phyloP scores from a whole-genome alignment of 2,888 invertebrate genomes.

The Tanytarsus gracilentus region DNA sequence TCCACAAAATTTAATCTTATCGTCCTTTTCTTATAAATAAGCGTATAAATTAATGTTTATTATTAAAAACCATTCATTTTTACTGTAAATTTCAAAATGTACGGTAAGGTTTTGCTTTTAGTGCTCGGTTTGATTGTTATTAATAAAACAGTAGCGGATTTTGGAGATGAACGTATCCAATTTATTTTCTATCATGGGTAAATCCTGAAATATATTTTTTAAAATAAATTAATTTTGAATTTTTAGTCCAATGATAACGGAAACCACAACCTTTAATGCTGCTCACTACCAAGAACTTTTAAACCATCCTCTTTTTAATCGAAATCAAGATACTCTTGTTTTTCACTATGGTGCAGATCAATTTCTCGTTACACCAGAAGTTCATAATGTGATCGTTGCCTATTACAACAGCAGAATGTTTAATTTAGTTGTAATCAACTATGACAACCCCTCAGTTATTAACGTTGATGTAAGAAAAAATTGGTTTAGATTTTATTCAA shows the following conservation, averaged over 20 bases:
- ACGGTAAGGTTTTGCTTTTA: background rate
- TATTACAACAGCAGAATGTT: background rate
- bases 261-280: background rate
- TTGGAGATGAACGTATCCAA: background rate
- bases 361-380: background rate
- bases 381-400: background rate
- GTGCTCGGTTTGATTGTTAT: background rate
- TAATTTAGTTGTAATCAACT: slow-evolving; percentile 17
- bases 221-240: too few relatives aligned
- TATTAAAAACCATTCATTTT: too few relatives aligned
- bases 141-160: background rate
- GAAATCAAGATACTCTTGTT: background rate
- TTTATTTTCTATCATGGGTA: background rate
- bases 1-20: too few relatives aligned
- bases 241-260: background rate
- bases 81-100: background rate
- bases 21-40: too few relatives aligned
- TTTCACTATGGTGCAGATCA: slow-evolving; percentile 21
- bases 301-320: background rate
- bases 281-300: background rate
- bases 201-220: too few relatives aligned
- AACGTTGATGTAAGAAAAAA: background rate
- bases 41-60: too few relatives aligned
- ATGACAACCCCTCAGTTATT: background rate
- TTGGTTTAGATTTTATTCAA: background rate